A percentile compares a stretch with the other conserved stretches of the same genome.
phyloP scores from a whole-genome alignment of 1,140 invertebrate genomes.

The Saccostrea cuccullata region DNA sequence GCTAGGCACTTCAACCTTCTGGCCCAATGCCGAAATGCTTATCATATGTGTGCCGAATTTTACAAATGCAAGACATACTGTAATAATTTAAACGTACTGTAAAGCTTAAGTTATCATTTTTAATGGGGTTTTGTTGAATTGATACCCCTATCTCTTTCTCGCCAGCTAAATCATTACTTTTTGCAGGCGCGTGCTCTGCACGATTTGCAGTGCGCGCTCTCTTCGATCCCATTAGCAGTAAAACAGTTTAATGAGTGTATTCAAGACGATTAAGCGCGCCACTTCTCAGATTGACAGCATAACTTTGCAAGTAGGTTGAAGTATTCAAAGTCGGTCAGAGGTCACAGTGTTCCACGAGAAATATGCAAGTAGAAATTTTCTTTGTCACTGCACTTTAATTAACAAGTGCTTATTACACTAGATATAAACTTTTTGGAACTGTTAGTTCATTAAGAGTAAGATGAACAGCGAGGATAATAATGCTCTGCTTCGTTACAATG shows the following conservation, averaged over 20 bases:
- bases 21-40: not conserved
- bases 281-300: conserved; percentile 1
- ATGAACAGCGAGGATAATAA: not conserved
- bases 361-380: not conserved
- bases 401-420: too few species aligned
- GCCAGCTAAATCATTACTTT: not conserved
- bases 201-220: conserved; percentile 8
- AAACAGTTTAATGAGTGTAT: conserved; percentile 27
- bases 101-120: not conserved
- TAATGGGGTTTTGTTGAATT: not conserved
- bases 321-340: not conserved
- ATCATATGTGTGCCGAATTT: conserved; percentile 11
- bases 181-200: not conserved
- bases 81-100: not conserved
- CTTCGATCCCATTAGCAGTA: conserved; percentile 1
- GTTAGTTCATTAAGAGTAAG: too few species aligned
- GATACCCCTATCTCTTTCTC: not conserved
- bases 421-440: too few species aligned
- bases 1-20: not conserved
- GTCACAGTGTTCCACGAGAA: not conserved
- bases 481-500: not conserved
- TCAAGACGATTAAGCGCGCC: not conserved
- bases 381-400: too few species aligned
- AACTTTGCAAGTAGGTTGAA: not conserved
- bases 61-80: conserved; percentile 4